These are phyloP conservation scores for Heliconius nattereri DNA, from an alignment of 1,140 invertebrate genomes.

Conservation along the genomic window DNA sequence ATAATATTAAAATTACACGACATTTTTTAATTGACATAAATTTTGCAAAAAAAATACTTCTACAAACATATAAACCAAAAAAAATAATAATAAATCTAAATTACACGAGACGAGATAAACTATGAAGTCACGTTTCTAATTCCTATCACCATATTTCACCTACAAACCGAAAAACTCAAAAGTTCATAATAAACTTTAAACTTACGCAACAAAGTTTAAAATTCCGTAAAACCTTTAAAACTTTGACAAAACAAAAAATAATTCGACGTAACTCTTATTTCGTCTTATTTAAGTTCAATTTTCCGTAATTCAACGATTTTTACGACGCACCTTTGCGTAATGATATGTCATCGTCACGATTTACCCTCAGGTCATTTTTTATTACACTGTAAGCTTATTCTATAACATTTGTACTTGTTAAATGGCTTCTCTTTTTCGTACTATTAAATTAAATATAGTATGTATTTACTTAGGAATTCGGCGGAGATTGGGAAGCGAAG, in stretches of 20 bases:
- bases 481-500: not conserved
- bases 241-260: not conserved
- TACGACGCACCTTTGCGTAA: constrained; percentile 38
- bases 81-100: constrained; percentile 19
- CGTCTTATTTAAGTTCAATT: not conserved
- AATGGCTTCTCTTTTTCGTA: not conserved
- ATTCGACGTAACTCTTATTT: not conserved
- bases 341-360: constrained; percentile 53
- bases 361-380: constrained; percentile 46
- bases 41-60: not conserved
- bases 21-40: too few relatives aligned
- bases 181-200: not conserved
- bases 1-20: too few relatives aligned
- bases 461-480: not conserved
- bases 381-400: constrained; percentile 11
- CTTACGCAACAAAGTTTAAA: not conserved
- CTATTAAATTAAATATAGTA: not conserved
- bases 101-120: constrained; percentile 19
- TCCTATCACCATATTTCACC: constrained; percentile 34
- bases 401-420: not conserved
- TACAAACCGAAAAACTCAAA: not conserved
- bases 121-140: constrained; percentile 25
- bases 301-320: not conserved
- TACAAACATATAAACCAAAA: not conserved
- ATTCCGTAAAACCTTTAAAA: not conserved